Percentiles rank a stretch among this genome's conserved stretches.
These are phyloP conservation scores for Psix sp. DNA, from an alignment of 1,140 invertebrate genomes.

Conservation along the genomic window DNA sequence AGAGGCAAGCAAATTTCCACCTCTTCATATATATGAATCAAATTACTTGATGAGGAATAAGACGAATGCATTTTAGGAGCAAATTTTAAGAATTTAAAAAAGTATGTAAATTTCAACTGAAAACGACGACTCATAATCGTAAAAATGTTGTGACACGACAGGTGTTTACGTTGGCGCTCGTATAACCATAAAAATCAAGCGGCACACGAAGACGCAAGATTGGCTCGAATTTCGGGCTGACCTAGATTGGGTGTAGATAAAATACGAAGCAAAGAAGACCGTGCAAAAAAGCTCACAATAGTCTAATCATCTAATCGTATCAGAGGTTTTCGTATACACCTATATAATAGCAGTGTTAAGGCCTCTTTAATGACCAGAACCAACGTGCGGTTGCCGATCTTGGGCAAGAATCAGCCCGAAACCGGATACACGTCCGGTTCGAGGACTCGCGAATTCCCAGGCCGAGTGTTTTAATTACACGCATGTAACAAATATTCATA, in stretches of 20 bases:
- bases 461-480: constrained; percentile 36
- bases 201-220: constrained; percentile 20
- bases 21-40: too few species aligned
- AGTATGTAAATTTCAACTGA: too few species aligned
- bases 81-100: too few species aligned
- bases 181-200: constrained; percentile 29
- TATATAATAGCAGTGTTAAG: constrained; percentile 21
- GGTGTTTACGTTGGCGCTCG: constrained; percentile 38
- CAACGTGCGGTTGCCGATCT: constrained; percentile 20
- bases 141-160: constrained; percentile 41
- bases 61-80: too few species aligned
- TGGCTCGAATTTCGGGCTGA: constrained; percentile 39
- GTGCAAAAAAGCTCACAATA: constrained; percentile 34
- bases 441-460: constrained; percentile 35
- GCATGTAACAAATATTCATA: constrained; percentile 3
- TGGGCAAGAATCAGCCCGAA: constrained; percentile 31
- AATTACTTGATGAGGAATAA: too few species aligned
- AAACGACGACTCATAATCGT: too few species aligned
- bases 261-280: constrained; percentile 20
- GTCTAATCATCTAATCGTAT: constrained; percentile 52
- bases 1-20: too few species aligned
- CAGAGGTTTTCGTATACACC: constrained; percentile 22
- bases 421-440: constrained; percentile 40
- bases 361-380: constrained; percentile 33
- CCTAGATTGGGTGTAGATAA: constrained; percentile 43